Conservation (phyloP, 2,888 invertebrate genomes). For the Embidobia sp. region DNA sequence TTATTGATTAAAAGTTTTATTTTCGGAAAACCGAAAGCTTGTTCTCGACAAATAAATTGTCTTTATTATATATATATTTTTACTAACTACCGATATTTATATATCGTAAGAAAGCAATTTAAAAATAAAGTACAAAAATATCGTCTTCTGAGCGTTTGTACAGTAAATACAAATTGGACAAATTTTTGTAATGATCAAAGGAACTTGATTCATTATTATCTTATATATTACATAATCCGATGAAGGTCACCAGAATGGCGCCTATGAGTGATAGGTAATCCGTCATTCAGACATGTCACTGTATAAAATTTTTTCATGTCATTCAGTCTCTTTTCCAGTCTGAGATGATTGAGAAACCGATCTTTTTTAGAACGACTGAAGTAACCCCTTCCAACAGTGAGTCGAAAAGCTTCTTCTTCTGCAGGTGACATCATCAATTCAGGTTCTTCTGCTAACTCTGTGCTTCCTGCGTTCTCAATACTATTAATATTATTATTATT, state of each 20-base stretch:
- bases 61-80: too few relatives aligned
- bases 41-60: too few relatives aligned
- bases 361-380: slow-evolving; percentile 76
- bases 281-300: slow-evolving; percentile 66
- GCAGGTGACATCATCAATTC: slow-evolving; percentile 70
- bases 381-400: slow-evolving; percentile 75
- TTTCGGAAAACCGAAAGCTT: too few relatives aligned
- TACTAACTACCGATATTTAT: too few relatives aligned
- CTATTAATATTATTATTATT: too few relatives aligned
- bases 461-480: slow-evolving; percentile 61
- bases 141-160: slow-evolving; percentile 21
- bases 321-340: slow-evolving; percentile 75
- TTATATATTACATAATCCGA: slow-evolving; percentile 56
- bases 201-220: slow-evolving; percentile 16
- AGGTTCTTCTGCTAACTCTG: slow-evolving; percentile 39
- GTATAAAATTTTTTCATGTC: slow-evolving; percentile 73
- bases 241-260: slow-evolving; percentile 70
- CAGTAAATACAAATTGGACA: slow-evolving; percentile 12
- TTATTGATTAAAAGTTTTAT: too few relatives aligned
- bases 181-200: not conserved
- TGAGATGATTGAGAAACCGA: slow-evolving; percentile 75
- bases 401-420: slow-evolving; percentile 74
- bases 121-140: slow-evolving; percentile 45
- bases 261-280: slow-evolving; percentile 63
- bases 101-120: slow-evolving; percentile 15